Conservation (phyloP, 2,888 invertebrate genomes). For the Pilophorus perplexus region DNA sequence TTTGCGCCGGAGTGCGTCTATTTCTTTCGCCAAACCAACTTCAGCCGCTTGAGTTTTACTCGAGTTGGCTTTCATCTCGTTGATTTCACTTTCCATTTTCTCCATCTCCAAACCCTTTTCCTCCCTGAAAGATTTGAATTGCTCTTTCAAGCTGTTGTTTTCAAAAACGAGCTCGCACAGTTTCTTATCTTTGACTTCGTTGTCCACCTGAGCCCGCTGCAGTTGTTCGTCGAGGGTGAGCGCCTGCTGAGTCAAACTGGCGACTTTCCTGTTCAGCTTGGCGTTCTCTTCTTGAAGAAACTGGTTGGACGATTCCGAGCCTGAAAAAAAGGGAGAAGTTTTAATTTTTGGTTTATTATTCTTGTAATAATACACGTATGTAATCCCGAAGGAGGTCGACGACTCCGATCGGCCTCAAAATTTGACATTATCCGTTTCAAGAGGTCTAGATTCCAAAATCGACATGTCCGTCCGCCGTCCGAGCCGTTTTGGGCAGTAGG, state of each 20-base stretch:
- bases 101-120: background rate
- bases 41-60: background rate
- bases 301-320: slow-evolving; percentile 17
- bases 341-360: too few species aligned
- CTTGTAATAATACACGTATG: too few species aligned
- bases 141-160: slow-evolving; percentile 38
- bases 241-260: slow-evolving; percentile 17
- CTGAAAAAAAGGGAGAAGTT: too few species aligned
- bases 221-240: slow-evolving; percentile 36
- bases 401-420: too few species aligned
- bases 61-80: background rate
- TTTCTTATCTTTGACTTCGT: slow-evolving; percentile 46
- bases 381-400: too few species aligned
- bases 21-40: background rate
- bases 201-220: slow-evolving; percentile 35
- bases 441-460: too few species aligned
- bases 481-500: too few species aligned
- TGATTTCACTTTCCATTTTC: slow-evolving; percentile 30
- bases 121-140: slow-evolving; percentile 21
- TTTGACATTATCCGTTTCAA: too few species aligned
- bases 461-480: too few species aligned
- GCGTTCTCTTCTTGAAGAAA: slow-evolving; percentile 36
- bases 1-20: background rate
- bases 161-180: slow-evolving; percentile 46
- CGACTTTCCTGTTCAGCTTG: slow-evolving; percentile 28